These are phyloP conservation scores for Phallusia fumigata DNA, from an alignment of 23 tunicate species.

Conservation along the genomic window DNA sequence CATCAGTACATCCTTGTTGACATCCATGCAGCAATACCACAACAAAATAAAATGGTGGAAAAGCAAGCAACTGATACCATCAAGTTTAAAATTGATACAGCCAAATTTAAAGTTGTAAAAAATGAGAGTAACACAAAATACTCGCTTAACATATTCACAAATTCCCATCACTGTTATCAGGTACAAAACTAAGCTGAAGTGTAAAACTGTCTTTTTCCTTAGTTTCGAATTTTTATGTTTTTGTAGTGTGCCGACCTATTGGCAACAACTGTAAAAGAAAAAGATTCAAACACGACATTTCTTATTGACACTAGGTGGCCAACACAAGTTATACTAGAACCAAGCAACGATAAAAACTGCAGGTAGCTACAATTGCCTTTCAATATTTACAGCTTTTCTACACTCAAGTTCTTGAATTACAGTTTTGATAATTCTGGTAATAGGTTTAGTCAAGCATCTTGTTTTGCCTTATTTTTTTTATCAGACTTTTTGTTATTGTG, in stretches of 20 bases:
- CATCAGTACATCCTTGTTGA: background rate
- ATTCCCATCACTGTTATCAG: slow-evolving; percentile 24
- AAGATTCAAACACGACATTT: slow-evolving; percentile 21
- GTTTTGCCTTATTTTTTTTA: too few species aligned
- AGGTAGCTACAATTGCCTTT: slow-evolving; percentile 1
- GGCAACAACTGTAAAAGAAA: slow-evolving; percentile 17
- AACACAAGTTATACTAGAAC: slow-evolving; percentile 24
- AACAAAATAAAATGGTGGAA: too few species aligned
- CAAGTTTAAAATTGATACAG: slow-evolving; percentile 64
- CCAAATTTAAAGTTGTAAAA: slow-evolving; percentile 28
- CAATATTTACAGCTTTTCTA: background rate
- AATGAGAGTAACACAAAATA: background rate
- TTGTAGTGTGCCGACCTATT: slow-evolving; percentile 60
- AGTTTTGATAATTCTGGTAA: too few species aligned
- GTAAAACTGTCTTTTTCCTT: background rate
- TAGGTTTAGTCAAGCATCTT: too few species aligned
- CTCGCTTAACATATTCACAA: background rate
- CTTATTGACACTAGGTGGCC: slow-evolving; percentile 78
- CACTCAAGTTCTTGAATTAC: too few species aligned
- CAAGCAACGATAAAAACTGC: slow-evolving; percentile 17
- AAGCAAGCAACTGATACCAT: too few species aligned
- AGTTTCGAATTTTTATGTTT: slow-evolving; percentile 11
- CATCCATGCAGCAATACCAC: background rate
- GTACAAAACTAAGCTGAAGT: background rate
- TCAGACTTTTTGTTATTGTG: too few species aligned